Evolutionary conservation across 1,140 invertebrate species (phyloP).

Genomic region (Belonocnema kinseyi): DNA sequence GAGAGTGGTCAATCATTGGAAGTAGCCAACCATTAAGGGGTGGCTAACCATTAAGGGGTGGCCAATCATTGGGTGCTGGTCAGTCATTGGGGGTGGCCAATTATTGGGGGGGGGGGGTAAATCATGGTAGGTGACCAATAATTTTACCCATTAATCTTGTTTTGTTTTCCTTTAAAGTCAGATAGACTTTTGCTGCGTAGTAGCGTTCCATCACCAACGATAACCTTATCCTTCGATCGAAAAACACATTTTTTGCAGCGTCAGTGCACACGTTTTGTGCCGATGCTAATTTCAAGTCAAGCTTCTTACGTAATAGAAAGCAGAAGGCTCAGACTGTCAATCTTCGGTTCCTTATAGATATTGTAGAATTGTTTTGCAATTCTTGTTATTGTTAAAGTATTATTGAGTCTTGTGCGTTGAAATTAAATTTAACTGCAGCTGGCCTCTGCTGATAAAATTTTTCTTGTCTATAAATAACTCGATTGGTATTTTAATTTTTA

Average conservation of each 20-base stretch:
- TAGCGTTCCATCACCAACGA: neutral
- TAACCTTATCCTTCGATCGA: slow-evolving; percentile 9
- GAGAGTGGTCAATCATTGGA: too few relatives aligned
- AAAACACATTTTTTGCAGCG: slow-evolving; percentile 14
- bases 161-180: too few relatives aligned
- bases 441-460: slow-evolving; percentile 1
- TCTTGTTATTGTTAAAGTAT: slow-evolving; percentile 12
- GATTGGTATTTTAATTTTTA: neutral
- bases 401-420: neutral
- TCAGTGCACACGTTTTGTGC: slow-evolving; percentile 7
- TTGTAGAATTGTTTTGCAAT: slow-evolving; percentile 28
- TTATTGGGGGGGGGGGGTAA: too few relatives aligned
- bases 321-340: neutral
- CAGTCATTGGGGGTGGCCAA: too few relatives aligned
- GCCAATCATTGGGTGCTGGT: too few relatives aligned
- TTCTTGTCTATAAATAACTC: neutral
- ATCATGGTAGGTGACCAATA: too few relatives aligned
- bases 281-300: slow-evolving; percentile 19
- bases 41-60: too few relatives aligned
- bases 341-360: slow-evolving; percentile 4
- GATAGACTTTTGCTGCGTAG: neutral
- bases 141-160: too few relatives aligned
- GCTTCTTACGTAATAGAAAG: slow-evolving; percentile 6
- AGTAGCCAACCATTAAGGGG: too few relatives aligned
- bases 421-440: neutral